phyloP scores from a whole-genome alignment of 2,113 vertebrate species.

The Progne subis region DNA sequence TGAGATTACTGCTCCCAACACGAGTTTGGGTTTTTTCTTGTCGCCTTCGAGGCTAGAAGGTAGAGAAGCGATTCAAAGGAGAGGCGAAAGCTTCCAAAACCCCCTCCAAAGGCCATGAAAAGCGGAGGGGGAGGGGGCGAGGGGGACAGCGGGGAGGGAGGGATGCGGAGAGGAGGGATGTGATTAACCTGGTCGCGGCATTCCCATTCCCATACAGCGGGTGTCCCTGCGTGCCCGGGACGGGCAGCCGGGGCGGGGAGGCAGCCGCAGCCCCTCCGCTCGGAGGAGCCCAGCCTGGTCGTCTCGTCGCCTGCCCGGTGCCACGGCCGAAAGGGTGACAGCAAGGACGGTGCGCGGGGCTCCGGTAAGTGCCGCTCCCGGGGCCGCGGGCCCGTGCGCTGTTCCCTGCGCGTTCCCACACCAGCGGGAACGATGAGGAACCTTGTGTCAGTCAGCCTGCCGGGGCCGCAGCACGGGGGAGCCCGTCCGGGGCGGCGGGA shows the following conservation, averaged over 20 bases:
- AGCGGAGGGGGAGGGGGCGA: background rate
- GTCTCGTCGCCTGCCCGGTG: background rate
- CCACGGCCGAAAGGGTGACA: background rate
- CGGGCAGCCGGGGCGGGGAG: background rate
- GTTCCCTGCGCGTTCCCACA: background rate
- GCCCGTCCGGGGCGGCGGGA: too few species aligned
- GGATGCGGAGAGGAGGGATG: background rate
- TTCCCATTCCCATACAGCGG: background rate
- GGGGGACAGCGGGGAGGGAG: background rate
- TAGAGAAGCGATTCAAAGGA: slow-evolving; percentile 6
- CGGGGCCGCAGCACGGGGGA: too few species aligned
- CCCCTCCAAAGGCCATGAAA: background rate
- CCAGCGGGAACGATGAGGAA: background rate
- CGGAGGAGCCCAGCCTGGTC: background rate
- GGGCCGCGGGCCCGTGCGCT: background rate
- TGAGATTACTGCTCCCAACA: slow-evolving; percentile 65
- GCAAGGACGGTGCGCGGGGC: background rate
- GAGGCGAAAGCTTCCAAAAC: background rate
- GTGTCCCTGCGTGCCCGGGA: background rate
- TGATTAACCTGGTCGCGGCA: background rate
- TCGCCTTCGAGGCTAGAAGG: slow-evolving; percentile 29
- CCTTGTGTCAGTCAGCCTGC: too few species aligned
- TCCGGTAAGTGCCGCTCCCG: slow-evolving; percentile 67
- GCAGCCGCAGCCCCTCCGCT: background rate
- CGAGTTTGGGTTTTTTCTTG: slow-evolving; percentile 1